Evolutionary conservation across 1,140 invertebrate species (phyloP), one percentile per base, ranked within the genome.

Genomic region (Heliconius nattereri): DNA sequence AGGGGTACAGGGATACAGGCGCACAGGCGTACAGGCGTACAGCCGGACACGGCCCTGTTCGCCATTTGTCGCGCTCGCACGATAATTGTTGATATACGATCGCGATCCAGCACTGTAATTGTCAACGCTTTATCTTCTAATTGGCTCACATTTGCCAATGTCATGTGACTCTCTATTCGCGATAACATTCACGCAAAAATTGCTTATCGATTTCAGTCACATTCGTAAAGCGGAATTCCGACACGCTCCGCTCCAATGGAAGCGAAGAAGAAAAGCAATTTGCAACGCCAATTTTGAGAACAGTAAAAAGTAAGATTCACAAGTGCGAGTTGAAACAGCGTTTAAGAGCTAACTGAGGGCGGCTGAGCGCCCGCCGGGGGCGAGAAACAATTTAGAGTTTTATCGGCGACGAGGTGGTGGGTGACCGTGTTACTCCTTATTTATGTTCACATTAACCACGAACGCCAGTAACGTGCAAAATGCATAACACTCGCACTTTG

Each of bases 91-190:
- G 92, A 94, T 94, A 93, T 93, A 94, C 93, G 92, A 90, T 92
- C 89, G 91, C 92, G 89, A 93, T 91, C 92, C 92, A 90, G 84
- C 87, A 85, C 87, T 74, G 91, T 94, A 94, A 94, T 94, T 94
- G 93, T 94, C 93, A 93, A 92, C 93, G 92, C 89, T 94, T 94
- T 92, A 94, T 94, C 93, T 94, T 93, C 93, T 94, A 94, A 94
- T 94, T 93, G 93, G 87, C 89, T 91, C 92, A 87, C 93, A 94
- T 94, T 94, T 94, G 87, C 90, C 93, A 94, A 88, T 92, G 93
- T 91, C 93, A 94, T 85, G 84, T 88, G 86, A 87, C 87, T 86
- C 86, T 85, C 84, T 81, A 84, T 85, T 85, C 85, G 83, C 86
- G 85, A 89, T 89, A 90, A 89, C 89, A 87, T 80, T 78, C 82